A percentile compares a stretch with the other conserved stretches of the same genome.
Evolutionary conservation across 2,113 vertebrate genomes (phyloP).

Genomic region (Pseudorasbora parva): DNA sequence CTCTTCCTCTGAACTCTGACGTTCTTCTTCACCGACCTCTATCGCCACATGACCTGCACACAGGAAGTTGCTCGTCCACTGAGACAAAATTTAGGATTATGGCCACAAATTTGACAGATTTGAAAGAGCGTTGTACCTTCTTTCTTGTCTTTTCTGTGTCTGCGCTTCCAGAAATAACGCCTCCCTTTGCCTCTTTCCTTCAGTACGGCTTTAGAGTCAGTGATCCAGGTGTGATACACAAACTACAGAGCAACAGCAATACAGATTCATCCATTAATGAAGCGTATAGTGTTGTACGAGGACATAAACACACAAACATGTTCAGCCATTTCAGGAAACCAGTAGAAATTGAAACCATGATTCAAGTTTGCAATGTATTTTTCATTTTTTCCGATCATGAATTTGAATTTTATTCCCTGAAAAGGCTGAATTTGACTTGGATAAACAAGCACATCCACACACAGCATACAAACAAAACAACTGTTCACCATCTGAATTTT

Average conservation of each 20-base stretch:
- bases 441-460: slow-evolving; percentile 20
- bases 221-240: slow-evolving; percentile 97
- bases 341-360: neutral
- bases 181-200: slow-evolving; percentile 85
- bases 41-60: slow-evolving; percentile 72
- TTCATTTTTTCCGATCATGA: neutral
- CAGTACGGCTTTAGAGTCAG: slow-evolving; percentile 92
- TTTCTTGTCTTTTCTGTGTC: slow-evolving; percentile 76
- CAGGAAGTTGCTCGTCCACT: neutral
- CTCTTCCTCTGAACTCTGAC: slow-evolving; percentile 66
- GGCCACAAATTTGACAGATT: neutral
- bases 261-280: neutral
- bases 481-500: neutral
- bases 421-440: slow-evolving; percentile 8
- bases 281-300: neutral
- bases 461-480: slow-evolving; percentile 55
- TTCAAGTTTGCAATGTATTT: neutral
- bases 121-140: slow-evolving; percentile 73
- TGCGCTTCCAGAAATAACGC: slow-evolving; percentile 80
- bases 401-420: neutral
- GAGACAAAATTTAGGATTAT: neutral
- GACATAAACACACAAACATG: neutral
- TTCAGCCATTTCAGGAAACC: slow-evolving; percentile 10
- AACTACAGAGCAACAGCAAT: slow-evolving; percentile 78
- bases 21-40: slow-evolving; percentile 73